These are phyloP conservation scores for Malthinus seriepunctatus DNA, from an alignment of 2,888 invertebrate genomes.

Conservation along the genomic window DNA sequence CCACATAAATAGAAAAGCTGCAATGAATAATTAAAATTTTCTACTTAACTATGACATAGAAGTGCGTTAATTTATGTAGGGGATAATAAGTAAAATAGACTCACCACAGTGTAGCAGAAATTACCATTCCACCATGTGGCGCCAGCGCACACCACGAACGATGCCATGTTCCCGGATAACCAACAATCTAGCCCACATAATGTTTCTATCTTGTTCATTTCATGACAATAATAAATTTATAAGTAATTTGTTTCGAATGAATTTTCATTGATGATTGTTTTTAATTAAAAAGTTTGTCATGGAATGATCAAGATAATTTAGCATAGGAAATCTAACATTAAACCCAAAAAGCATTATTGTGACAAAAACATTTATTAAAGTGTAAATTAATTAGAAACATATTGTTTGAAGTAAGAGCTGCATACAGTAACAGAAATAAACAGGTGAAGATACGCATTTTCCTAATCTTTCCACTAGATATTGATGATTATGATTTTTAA, in stretches of 20 bases:
- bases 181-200: slow-evolving; percentile 52
- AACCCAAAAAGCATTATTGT: slow-evolving; percentile 57
- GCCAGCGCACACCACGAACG: slow-evolving; percentile 55
- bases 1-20: slow-evolving; percentile 37
- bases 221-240: slow-evolving; percentile 14
- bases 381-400: slow-evolving; percentile 43
- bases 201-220: slow-evolving; percentile 45
- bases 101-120: slow-evolving; percentile 56
- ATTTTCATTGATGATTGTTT: neutral
- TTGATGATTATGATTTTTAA: slow-evolving; percentile 19
- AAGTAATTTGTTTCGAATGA: neutral
- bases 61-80: slow-evolving; percentile 41
- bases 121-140: slow-evolving; percentile 52
- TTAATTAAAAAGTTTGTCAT: neutral
- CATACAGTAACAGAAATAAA: slow-evolving; percentile 38
- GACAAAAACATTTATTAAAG: slow-evolving; percentile 57
- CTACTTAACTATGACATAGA: slow-evolving; percentile 37
- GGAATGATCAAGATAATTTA: slow-evolving; percentile 35
- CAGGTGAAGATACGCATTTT: slow-evolving; percentile 30
- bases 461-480: slow-evolving; percentile 35
- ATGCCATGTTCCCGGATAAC: slow-evolving; percentile 52
- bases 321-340: slow-evolving; percentile 55
- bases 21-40: slow-evolving; percentile 27
- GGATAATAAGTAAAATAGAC: slow-evolving; percentile 52
- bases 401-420: slow-evolving; percentile 39